phyloP scores from a whole-genome alignment of 1,140 invertebrate species.

The Pseudomyrmex cubaensis region DNA sequence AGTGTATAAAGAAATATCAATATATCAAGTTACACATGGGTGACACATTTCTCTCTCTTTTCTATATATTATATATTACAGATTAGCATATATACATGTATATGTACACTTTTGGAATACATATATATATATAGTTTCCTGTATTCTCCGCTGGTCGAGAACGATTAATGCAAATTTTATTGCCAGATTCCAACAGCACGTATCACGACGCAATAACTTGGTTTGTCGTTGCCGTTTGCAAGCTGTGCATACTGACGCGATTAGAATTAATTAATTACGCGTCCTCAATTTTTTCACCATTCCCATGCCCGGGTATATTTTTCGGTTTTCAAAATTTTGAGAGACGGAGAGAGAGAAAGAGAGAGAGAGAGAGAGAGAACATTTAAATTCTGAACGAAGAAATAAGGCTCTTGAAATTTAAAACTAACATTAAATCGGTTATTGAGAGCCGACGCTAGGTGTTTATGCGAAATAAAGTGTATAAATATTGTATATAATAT shows the following conservation, averaged over 20 bases:
- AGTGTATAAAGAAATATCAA: conserved; percentile 2
- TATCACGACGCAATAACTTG: conserved; percentile 71
- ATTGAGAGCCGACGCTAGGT: too few species aligned
- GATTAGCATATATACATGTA: conserved; percentile 27
- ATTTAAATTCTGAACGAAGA: too few species aligned
- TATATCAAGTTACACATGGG: conserved; percentile 12
- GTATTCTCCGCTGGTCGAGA: conserved; percentile 36
- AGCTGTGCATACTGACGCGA: conserved; percentile 71
- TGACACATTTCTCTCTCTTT: conserved; percentile 8
- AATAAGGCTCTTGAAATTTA: too few species aligned
- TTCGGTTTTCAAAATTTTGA: background rate
- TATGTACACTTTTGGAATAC: conserved; percentile 13
- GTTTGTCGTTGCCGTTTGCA: conserved; percentile 69
- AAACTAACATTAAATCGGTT: too few species aligned
- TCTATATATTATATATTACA: background rate
- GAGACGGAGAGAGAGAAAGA: too few species aligned
- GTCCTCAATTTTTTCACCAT: conserved; percentile 59
- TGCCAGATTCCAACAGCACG: conserved; percentile 63
- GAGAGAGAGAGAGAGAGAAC: too few species aligned
- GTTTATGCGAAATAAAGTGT: too few species aligned
- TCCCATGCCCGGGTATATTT: background rate
- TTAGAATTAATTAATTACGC: conserved; percentile 75
- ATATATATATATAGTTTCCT: conserved; percentile 46
- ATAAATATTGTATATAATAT: too few species aligned
- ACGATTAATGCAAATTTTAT: conserved; percentile 77